Percentiles rank a stretch among this genome's conserved stretches.
phyloP scores from a whole-genome alignment of 2,888 invertebrate species.

The Polydrusus tereticollis region DNA sequence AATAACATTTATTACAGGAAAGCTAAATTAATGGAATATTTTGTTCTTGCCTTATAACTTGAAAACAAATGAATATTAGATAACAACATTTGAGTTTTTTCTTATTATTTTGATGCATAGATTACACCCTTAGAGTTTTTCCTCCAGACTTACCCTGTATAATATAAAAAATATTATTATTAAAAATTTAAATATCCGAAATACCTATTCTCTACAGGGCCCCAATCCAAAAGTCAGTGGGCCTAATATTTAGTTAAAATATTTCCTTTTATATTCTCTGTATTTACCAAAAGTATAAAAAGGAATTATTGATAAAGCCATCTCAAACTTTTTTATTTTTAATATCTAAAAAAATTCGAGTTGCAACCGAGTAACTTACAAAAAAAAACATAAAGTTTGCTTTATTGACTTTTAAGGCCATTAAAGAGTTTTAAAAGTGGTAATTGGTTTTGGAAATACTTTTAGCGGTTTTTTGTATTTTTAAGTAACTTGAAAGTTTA shows the following conservation, averaged over 20 bases:
- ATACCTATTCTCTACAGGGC: too few species aligned
- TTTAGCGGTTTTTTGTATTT: background rate
- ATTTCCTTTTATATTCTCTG: background rate
- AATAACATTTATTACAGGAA: too few species aligned
- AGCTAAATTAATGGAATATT: too few species aligned
- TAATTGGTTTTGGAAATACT: background rate
- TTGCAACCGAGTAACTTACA: background rate
- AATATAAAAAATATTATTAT: too few species aligned
- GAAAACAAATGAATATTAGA: too few species aligned
- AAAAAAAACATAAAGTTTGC: background rate
- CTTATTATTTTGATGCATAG: too few species aligned
- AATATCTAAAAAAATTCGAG: background rate
- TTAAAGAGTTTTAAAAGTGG: constrained; percentile 12
- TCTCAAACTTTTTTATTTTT: background rate
- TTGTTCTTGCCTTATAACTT: too few species aligned
- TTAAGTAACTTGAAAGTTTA: background rate
- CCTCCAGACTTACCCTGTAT: too few species aligned
- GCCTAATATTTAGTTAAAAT: background rate
- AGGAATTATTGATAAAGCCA: background rate
- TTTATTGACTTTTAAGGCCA: constrained; percentile 2
- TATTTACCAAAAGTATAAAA: background rate
- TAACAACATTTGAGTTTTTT: too few species aligned
- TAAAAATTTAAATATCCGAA: too few species aligned
- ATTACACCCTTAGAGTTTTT: too few species aligned
- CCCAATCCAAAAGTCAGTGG: background rate